Conservation (phyloP, 2,888 invertebrate genomes). For the Nymphalis polychloros region DNA sequence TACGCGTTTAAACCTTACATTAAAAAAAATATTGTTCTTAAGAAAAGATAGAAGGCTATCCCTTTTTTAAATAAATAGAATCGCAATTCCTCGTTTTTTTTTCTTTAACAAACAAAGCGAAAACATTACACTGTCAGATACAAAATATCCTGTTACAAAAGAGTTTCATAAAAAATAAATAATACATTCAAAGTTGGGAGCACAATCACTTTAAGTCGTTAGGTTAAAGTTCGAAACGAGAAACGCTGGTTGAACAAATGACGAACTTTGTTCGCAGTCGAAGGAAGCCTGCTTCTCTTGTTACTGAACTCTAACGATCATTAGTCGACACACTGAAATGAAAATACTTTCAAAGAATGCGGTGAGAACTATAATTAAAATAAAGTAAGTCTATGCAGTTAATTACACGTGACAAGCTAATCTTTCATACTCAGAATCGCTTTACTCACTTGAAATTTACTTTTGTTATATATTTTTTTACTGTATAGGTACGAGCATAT, state of each 20-base stretch:
- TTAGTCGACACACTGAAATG: slow-evolving; percentile 18
- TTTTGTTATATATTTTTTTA: no score
- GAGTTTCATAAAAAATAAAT: slow-evolving; percentile 2
- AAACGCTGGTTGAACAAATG: slow-evolving; percentile 18
- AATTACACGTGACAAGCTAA: no score
- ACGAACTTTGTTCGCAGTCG: slow-evolving; percentile 18
- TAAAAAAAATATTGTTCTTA: no score
- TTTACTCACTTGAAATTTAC: no score
- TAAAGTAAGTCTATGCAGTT: no score
- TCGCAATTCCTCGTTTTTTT: no score
- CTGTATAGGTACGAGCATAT: no score
- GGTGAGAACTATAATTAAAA: background rate
- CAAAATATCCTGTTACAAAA: slow-evolving; percentile 3
- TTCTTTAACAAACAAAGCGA: background rate
- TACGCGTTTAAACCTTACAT: no score
- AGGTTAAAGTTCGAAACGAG: slow-evolving; percentile 13
- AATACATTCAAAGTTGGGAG: slow-evolving; percentile 13
- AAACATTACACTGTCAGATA: background rate
- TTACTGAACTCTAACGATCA: slow-evolving; percentile 23
- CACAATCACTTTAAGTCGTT: slow-evolving; percentile 20
- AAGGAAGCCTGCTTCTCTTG: slow-evolving; percentile 18
- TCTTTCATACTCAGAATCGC: no score
- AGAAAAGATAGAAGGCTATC: no score
- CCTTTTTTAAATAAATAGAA: no score
- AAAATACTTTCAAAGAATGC: slow-evolving; percentile 7